Percentiles rank a stretch among this genome's conserved stretches.
These are phyloP conservation scores for Steatornis caripensis DNA, from an alignment of 2,113 vertebrate genomes.

Conservation along the genomic window DNA sequence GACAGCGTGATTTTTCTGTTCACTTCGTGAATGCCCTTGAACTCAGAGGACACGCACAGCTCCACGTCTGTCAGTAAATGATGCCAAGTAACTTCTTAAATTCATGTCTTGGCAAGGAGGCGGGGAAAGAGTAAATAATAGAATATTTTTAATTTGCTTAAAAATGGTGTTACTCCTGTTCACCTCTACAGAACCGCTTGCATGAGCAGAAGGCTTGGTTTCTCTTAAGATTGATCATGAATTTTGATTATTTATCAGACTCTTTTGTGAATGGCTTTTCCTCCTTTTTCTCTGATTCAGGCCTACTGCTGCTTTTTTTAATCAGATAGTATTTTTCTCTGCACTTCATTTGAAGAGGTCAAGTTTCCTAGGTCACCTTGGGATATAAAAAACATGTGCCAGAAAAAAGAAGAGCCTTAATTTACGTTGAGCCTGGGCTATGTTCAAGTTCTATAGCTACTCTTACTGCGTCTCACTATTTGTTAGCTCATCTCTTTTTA, in stretches of 20 bases:
- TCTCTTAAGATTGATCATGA: not conserved
- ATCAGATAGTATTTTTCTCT: not conserved
- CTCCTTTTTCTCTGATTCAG: not conserved
- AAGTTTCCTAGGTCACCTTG: conserved; percentile 35
- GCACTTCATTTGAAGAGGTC: conserved; percentile 3
- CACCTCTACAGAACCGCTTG: not conserved
- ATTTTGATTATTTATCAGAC: not conserved
- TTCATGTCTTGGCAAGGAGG: not conserved
- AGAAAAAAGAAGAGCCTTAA: not conserved
- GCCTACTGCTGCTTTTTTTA: not conserved
- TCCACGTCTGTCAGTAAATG: not conserved
- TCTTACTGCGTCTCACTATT: not conserved
- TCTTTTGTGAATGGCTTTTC: not conserved
- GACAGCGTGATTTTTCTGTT: not conserved
- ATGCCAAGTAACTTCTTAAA: not conserved
- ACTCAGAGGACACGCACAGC: not conserved
- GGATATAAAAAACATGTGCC: not conserved
- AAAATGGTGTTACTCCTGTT: not conserved
- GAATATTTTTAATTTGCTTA: not conserved
- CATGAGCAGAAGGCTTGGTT: not conserved
- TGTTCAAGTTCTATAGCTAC: not conserved
- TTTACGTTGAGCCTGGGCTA: not conserved
- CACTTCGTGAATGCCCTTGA: not conserved
- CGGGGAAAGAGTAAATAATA: not conserved
- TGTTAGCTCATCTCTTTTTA: not conserved